Base-by-base conservation (phyloP, 2,113 vertebrate genomes). In the Prunella fulvescens region DNA sequence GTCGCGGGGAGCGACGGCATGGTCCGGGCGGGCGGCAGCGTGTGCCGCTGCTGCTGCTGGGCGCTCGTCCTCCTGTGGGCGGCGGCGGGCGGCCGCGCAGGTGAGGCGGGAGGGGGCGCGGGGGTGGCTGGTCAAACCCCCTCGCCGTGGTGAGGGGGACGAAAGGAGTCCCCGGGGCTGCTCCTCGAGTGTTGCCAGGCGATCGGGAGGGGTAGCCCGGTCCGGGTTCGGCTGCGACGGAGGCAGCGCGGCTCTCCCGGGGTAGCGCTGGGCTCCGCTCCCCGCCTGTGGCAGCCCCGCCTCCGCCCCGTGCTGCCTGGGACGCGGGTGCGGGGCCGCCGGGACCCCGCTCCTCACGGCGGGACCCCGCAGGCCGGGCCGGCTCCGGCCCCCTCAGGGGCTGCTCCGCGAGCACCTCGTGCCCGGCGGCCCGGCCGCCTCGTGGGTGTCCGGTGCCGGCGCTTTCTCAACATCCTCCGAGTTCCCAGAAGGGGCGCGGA, bases 11-110 rank as follows among this genome's bases (percentile, higher is more conserved):
- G 66, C 29, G 13, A 40, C 20, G 33, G 69, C 9, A 97, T 97
- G 97, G 84, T 4, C 61, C 29, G 33, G 50, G 6, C 22, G 22
- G 19, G 77, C 28, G 22, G 81, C 19, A 14, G 29, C 13, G 14
- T 24, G 48, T 13, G 70, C 66, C 37, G 74, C 92, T 87, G 96
- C 45, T 89, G 96, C 65, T 88, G 54, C 54, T 56, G 97, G 93
- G 71, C 57, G 31, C 89, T 97, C 37, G 61, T 95, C 25, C 79
- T 98, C 26, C 24, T 93, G 56, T 97, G 90, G 90, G 93, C 88
- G 23, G 67, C 6, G 31, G 77, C 45, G 42, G 81, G 33, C 47
- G 82, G 79, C 60, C 80, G 50, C 53, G 92, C 96, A 97, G 98
- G 97, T 98, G 97, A 98, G 97, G 37, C 29, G 3, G 35, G 24